phyloP scores from a whole-genome alignment of 2,113 vertebrate species.

The Plotosus lineatus region DNA sequence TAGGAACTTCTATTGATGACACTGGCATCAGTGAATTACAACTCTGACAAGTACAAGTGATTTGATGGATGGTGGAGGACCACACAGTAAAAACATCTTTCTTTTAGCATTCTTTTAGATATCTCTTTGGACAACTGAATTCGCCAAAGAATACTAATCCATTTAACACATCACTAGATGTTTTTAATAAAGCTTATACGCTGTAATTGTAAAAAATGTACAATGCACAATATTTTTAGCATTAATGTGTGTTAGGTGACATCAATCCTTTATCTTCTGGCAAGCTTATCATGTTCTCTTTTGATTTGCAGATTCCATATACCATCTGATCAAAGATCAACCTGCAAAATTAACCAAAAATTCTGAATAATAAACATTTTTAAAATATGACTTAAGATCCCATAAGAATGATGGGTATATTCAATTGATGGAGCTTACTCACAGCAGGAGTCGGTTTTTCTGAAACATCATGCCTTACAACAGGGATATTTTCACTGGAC shows the following conservation, averaged over 20 bases:
- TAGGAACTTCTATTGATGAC: conserved; percentile 39
- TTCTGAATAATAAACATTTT: too few species aligned
- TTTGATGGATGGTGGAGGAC: conserved; percentile 46
- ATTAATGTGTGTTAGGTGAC: not conserved
- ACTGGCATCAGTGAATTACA: conserved; percentile 22
- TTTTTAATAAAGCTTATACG: conserved; percentile 1
- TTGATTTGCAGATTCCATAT: not conserved
- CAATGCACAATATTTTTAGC: not conserved
- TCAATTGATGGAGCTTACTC: too few species aligned
- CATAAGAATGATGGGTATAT: too few species aligned
- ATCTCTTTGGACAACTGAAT: conserved; percentile 4
- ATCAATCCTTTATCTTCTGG: not conserved
- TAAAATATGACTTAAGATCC: too few species aligned
- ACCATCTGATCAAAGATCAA: not conserved
- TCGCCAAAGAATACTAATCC: not conserved
- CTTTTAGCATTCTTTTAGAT: conserved; percentile 30
- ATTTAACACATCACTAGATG: conserved; percentile 42
- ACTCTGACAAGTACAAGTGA: conserved; percentile 46
- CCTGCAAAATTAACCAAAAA: not conserved
- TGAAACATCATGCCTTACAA: too few species aligned
- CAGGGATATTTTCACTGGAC: too few species aligned
- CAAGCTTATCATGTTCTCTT: not conserved
- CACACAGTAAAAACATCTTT: not conserved
- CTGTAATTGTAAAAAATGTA: conserved; percentile 18
- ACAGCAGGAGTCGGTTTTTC: too few species aligned